These are phyloP conservation scores for Micrasema longulum DNA, from an alignment of 1,140 invertebrate species.

Conservation along the genomic window DNA sequence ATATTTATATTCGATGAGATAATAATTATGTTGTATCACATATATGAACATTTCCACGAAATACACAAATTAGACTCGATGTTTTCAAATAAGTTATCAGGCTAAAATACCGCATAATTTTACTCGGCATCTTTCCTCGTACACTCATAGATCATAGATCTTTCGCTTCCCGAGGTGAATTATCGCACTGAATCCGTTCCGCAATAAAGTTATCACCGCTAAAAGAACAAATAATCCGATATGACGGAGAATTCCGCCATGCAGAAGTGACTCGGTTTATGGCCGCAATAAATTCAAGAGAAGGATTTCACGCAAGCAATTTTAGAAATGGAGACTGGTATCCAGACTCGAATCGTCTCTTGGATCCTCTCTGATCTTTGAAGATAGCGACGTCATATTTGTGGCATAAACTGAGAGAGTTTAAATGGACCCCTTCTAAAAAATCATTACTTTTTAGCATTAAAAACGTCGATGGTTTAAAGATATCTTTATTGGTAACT, in stretches of 20 bases:
- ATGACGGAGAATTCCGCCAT: slow-evolving; percentile 25
- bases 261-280: slow-evolving; percentile 31
- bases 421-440: neutral
- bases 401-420: neutral
- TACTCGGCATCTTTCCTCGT: too few species aligned
- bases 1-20: too few species aligned
- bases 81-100: too few species aligned
- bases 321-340: slow-evolving; percentile 19
- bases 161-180: slow-evolving; percentile 4
- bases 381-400: neutral
- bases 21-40: too few species aligned
- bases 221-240: slow-evolving; percentile 27
- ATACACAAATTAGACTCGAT: too few species aligned
- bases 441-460: neutral
- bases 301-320: slow-evolving; percentile 36
- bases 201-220: slow-evolving; percentile 33
- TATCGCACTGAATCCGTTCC: neutral
- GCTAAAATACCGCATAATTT: too few species aligned
- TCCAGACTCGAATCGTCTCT: neutral
- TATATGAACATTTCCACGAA: too few species aligned
- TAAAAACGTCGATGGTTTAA: neutral
- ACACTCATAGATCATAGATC: slow-evolving; percentile 4
- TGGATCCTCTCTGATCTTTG: neutral
- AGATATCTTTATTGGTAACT: neutral
- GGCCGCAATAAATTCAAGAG: slow-evolving; percentile 25